Conservation (phyloP, 1,140 invertebrate species). For the Drosophila rhopaloa region DNA sequence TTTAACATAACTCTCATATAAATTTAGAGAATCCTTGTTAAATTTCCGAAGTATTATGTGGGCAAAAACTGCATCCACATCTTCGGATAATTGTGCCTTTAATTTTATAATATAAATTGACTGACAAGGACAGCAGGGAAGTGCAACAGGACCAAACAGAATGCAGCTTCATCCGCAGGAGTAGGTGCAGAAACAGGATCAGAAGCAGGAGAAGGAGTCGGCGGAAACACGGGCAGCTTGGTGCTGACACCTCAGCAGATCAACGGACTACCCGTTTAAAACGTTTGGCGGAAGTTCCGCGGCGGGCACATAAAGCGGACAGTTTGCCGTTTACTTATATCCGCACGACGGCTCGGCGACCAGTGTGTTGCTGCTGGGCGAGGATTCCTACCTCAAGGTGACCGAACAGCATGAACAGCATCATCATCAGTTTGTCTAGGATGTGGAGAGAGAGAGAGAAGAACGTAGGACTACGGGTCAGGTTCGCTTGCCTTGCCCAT, state of each 20-base stretch:
- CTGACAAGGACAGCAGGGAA: conserved; percentile 26
- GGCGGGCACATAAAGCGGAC: conserved; percentile 61
- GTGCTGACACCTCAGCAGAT: conserved; percentile 68
- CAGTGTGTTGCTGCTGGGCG: conserved; percentile 65
- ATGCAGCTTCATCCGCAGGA: conserved; percentile 4
- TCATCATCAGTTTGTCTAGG: conserved; percentile 18
- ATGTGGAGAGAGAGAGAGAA: background rate
- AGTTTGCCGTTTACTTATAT: conserved; percentile 79
- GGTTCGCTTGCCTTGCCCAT: conserved; percentile 11
- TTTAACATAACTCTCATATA: too few species aligned
- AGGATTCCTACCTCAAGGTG: conserved; percentile 73
- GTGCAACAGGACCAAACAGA: conserved; percentile 14
- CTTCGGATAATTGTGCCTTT: too few species aligned
- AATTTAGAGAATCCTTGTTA: too few species aligned
- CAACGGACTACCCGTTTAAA: conserved; percentile 57
- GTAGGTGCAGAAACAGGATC: conserved; percentile 1
- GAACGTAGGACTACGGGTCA: background rate
- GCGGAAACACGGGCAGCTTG: conserved; percentile 54
- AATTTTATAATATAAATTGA: too few species aligned
- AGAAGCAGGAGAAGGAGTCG: conserved; percentile 1
- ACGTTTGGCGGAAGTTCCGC: conserved; percentile 5
- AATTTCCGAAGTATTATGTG: too few species aligned
- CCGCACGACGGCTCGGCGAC: conserved; percentile 72
- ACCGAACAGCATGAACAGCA: conserved; percentile 39
- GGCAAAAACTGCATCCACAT: too few species aligned